phyloP scores from a whole-genome alignment of 2,888 invertebrate genomes.

The Tenthredo mesomela region DNA sequence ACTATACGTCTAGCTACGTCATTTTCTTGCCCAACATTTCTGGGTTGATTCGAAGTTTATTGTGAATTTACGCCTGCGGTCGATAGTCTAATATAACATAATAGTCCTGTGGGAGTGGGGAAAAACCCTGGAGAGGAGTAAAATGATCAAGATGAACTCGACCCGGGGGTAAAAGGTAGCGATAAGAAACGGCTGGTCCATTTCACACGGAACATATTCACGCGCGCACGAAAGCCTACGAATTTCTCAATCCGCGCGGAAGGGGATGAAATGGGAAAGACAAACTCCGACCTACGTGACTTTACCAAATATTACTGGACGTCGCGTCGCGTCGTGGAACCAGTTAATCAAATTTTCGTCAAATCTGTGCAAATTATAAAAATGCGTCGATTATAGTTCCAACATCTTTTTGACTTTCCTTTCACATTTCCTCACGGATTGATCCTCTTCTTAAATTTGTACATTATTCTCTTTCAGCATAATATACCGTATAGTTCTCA shows the following conservation, averaged over 20 bases:
- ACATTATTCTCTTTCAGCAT: neutral
- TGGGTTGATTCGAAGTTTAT: neutral
- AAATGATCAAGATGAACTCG: constrained; percentile 27
- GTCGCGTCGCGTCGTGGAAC: neutral
- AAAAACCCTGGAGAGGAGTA: neutral
- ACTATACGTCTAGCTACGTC: neutral
- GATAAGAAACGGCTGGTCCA: constrained; percentile 40
- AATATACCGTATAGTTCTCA: no score
- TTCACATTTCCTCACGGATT: neutral
- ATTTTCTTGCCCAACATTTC: neutral
- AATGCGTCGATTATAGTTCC: neutral
- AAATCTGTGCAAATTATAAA: neutral
- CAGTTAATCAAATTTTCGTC: neutral
- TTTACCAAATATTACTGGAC: neutral
- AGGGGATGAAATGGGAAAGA: constrained; percentile 8
- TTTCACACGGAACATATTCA: constrained; percentile 24
- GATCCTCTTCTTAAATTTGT: neutral
- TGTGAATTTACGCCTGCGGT: neutral
- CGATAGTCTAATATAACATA: constrained; percentile 19
- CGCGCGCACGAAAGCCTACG: constrained; percentile 14
- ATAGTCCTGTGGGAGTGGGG: constrained; percentile 6
- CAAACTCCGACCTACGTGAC: constrained; percentile 36
- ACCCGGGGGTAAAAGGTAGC: constrained; percentile 10
- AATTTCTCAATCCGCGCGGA: constrained; percentile 40
- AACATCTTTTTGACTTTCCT: neutral